Evolutionary conservation across 2,113 vertebrate genomes (phyloP), one percentile per base, ranked within the genome.

Genomic region (Gavialis gangeticus): DNA sequence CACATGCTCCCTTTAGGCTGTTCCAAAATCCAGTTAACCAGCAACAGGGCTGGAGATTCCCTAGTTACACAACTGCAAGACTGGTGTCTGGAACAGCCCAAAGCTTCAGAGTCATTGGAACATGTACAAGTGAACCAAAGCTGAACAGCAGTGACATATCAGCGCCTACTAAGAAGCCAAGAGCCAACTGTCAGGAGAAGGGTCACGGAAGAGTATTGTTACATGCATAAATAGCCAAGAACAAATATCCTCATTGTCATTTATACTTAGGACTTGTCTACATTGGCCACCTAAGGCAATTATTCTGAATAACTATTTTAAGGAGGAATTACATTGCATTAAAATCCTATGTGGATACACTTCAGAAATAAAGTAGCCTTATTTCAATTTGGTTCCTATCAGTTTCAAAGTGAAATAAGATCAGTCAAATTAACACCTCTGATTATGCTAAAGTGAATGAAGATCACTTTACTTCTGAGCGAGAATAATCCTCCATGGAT

Each of bases 281-380:
- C 66, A 62, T 46, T 46, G 46, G 46, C 46, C 46, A 46, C 7
- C 28, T 66, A 80, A 63, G 84, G 89, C 77, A 94, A 46, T 1
- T 21, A 90, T 80, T 62, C 46, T 46, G 62, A 90, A 88, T 46
- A 82, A 88, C 21, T 21, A 80, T 28, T 88, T 94, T 76, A 95
- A 80, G 86, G 69, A 46, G 11, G 87, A 80, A 88, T 60, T 54
- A 58, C 82, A 62, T 9, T 75, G 69, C 2, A 8, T 64, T 69
- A 10, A 24, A 77, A 10, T 88, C 21, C n/a, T 75, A 69, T 84
- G 90, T 6, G 10, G 37, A 55, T 3, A 11, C 14, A 64, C 0
- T 81, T 81, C 80, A 14, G 37, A 90, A 94, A 57, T 67, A 91
- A 34, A 1, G 90, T 84, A 4, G n/a, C 28, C 30, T 59, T 66